Percentiles rank a stretch among this genome's conserved stretches.
Evolutionary conservation across 2,888 invertebrate genomes (phyloP).

Genomic region (Scaptomyza reducta): DNA sequence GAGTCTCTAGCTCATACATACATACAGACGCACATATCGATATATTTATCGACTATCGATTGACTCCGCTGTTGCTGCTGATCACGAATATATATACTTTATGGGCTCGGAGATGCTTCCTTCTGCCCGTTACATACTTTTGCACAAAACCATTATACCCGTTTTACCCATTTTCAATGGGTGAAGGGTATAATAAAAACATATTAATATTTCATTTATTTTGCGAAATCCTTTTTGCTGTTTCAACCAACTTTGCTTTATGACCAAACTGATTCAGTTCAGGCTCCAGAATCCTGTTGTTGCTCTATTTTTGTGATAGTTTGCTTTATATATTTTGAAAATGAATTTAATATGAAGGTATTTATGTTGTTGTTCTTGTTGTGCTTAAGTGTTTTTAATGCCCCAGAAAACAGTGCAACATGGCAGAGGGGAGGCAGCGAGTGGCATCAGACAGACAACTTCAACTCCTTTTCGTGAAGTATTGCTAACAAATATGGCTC

Average conservation of each 20-base stretch:
- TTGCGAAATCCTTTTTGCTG: slow-evolving; percentile 37
- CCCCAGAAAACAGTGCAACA: not conserved
- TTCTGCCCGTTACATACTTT: no score
- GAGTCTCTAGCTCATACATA: no score
- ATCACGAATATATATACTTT: no score
- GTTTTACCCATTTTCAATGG: no score
- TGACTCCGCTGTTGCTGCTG: no score
- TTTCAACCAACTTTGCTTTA: slow-evolving; percentile 61
- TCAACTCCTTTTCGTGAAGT: slow-evolving; percentile 2
- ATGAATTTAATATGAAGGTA: slow-evolving; percentile 53
- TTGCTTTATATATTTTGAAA: slow-evolving; percentile 57
- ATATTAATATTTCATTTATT: slow-evolving; percentile 69
- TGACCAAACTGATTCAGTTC: slow-evolving; percentile 31
- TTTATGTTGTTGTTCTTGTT: slow-evolving; percentile 21
- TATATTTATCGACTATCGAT: no score
- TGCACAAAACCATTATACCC: no score
- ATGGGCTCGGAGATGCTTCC: no score
- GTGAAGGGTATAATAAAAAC: no score
- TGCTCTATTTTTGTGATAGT: slow-evolving; percentile 44
- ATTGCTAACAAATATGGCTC: slow-evolving; percentile 1
- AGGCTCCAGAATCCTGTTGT: slow-evolving; percentile 1
- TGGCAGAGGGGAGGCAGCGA: not conserved
- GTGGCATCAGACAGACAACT: not conserved
- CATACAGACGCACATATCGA: no score
- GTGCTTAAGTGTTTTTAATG: slow-evolving; percentile 48